Evolutionary conservation across 2,888 invertebrate species (phyloP).

Genomic region (Dicranocentrus wangi): DNA sequence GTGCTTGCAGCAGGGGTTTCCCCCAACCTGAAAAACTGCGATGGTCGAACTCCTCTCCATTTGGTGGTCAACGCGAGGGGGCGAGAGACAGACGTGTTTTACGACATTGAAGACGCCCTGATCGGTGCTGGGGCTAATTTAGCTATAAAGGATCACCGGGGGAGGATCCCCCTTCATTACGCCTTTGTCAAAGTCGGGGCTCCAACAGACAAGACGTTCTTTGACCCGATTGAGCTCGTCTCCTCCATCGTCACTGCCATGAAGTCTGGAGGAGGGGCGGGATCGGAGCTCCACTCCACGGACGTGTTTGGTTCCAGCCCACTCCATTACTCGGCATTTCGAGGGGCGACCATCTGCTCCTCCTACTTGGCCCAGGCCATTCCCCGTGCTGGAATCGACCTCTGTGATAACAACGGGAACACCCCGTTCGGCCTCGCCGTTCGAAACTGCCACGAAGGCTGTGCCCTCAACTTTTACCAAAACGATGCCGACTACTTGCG

Average conservation of each 20-base stretch:
- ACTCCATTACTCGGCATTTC: conserved; percentile 75
- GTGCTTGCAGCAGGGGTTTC: conserved; percentile 47
- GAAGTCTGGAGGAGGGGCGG: conserved; percentile 71
- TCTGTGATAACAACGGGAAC: conserved; percentile 75
- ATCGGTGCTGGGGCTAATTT: conserved; percentile 75
- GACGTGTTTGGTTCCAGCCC: conserved; percentile 75
- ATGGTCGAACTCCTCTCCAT: conserved; percentile 76
- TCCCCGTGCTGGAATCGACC: conserved; percentile 62
- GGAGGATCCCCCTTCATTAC: conserved; percentile 76
- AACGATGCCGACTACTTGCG: conserved; percentile 68
- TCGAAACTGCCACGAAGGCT: conserved; percentile 75
- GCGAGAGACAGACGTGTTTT: conserved; percentile 75
- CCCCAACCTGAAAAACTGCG: conserved; percentile 62
- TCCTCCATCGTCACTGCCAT: conserved; percentile 75
- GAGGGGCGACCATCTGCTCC: conserved; percentile 77
- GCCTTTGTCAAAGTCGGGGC: conserved; percentile 75
- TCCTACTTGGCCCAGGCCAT: conserved; percentile 70
- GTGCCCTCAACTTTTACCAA: conserved; percentile 71
- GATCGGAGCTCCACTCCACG: conserved; percentile 73
- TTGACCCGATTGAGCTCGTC: conserved; percentile 75
- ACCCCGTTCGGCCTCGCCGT: conserved; percentile 76
- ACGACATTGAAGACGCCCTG: conserved; percentile 76
- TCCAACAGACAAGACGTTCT: conserved; percentile 67
- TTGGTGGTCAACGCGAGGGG: conserved; percentile 75
- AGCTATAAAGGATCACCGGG: conserved; percentile 74